phyloP scores from a whole-genome alignment of 2,888 invertebrate species.

The Polylopha cassiicola region DNA sequence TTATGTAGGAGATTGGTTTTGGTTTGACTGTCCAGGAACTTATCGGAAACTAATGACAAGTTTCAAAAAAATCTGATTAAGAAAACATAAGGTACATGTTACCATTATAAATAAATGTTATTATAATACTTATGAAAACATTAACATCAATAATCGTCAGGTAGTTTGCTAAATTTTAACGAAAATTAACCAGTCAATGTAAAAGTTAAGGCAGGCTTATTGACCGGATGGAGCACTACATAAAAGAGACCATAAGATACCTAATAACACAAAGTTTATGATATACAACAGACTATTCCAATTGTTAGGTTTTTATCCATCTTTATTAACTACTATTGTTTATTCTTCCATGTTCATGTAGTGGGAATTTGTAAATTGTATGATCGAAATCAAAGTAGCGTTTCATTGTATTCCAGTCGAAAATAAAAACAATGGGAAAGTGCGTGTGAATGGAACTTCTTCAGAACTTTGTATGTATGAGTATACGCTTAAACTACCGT shows the following conservation, averaged over 20 bases:
- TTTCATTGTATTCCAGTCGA: slow-evolving; percentile 30
- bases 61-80: no score
- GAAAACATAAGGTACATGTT: no score
- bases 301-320: slow-evolving; percentile 17
- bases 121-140: no score
- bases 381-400: slow-evolving; percentile 27
- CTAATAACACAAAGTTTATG: slow-evolving; percentile 9
- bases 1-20: no score
- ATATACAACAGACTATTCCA: slow-evolving; percentile 5
- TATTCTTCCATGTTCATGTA: slow-evolving; percentile 22
- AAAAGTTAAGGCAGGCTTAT: neutral
- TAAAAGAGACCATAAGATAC: slow-evolving; percentile 8
- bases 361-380: slow-evolving; percentile 31
- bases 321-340: slow-evolving; percentile 19
- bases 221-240: neutral
- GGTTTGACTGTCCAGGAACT: no score
- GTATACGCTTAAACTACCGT: slow-evolving; percentile 20
- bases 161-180: no score
- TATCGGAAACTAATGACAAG: no score
- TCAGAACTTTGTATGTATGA: slow-evolving; percentile 35
- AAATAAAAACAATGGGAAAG: slow-evolving; percentile 39
- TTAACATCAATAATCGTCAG: no score
- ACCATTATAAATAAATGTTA: no score
- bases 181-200: no score
- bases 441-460: slow-evolving; percentile 30